Conservation (phyloP, 2,113 vertebrate genomes). For the Piprites chloris region DNA sequence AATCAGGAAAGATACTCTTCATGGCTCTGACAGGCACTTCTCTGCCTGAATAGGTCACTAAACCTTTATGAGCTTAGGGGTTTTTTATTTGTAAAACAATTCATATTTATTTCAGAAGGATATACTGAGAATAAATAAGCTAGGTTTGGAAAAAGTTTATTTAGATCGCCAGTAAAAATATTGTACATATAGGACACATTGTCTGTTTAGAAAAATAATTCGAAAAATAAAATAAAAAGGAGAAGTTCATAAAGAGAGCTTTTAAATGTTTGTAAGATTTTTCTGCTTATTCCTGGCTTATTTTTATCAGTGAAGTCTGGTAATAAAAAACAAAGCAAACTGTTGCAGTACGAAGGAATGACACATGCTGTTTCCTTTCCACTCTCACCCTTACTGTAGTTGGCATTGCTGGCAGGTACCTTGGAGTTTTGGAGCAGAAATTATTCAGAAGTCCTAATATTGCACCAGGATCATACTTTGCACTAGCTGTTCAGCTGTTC, state of each 20-base stretch:
- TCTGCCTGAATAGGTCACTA: not conserved
- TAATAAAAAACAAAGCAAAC: not conserved
- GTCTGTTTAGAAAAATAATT: not conserved
- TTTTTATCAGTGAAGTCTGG: not conserved
- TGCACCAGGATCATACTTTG: not conserved
- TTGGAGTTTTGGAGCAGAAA: not conserved
- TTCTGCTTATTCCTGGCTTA: not conserved
- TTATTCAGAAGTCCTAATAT: not conserved
- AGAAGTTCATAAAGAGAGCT: not conserved
- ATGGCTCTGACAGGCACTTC: not conserved
- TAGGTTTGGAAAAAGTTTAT: not conserved
- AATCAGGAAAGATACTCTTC: not conserved
- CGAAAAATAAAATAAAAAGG: not conserved
- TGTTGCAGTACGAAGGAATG: not conserved
- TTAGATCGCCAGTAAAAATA: not conserved
- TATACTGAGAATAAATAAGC: not conserved
- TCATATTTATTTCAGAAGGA: not conserved
- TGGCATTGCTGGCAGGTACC: not conserved
- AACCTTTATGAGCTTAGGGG: not conserved
- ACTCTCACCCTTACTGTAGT: not conserved
- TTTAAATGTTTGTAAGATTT: not conserved
- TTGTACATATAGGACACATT: not conserved
- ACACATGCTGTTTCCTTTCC: not conserved
- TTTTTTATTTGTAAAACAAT: not conserved
- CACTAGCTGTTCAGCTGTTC: not conserved